phyloP scores from a whole-genome alignment of 2,888 invertebrate species.

The Polydrusus tereticollis region DNA sequence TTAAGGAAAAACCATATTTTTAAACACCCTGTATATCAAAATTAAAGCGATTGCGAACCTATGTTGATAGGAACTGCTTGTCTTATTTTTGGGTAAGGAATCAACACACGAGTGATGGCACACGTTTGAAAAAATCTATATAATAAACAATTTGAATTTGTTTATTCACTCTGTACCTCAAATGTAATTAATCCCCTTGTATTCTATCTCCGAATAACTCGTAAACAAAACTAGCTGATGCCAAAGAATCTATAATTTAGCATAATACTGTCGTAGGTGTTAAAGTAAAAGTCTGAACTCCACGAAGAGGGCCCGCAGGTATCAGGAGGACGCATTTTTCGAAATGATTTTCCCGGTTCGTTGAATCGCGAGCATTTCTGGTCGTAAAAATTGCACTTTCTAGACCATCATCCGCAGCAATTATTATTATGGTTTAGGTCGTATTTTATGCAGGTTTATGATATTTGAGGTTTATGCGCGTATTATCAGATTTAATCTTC shows the following conservation, averaged over 20 bases:
- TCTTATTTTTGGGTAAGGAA: too few relatives aligned
- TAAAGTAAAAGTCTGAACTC: constrained; percentile 18
- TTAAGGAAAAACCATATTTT: too few relatives aligned
- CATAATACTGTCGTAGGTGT: constrained; percentile 25
- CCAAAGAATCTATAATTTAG: constrained; percentile 13
- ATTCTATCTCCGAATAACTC: neutral
- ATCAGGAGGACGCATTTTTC: constrained; percentile 23
- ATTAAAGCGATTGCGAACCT: too few relatives aligned
- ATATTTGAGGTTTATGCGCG: neutral
- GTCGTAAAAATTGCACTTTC: constrained; percentile 23
- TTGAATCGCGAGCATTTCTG: constrained; percentile 21
- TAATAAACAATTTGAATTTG: too few relatives aligned
- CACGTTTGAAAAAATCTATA: too few relatives aligned
- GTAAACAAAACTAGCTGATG: neutral
- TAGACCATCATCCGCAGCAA: neutral
- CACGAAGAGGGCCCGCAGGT: constrained; percentile 7
- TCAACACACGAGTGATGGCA: too few relatives aligned
- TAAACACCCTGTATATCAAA: too few relatives aligned
- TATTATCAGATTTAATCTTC: constrained; percentile 1
- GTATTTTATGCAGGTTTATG: neutral
- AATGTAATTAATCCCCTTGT: neutral
- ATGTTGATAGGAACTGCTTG: too few relatives aligned
- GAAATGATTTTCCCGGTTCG: constrained; percentile 27
- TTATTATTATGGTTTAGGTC: neutral
- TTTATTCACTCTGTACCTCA: neutral